These are phyloP conservation scores for Caenorhabditis auriculariae DNA, from an alignment of 2,888 invertebrate genomes.

Conservation along the genomic window DNA sequence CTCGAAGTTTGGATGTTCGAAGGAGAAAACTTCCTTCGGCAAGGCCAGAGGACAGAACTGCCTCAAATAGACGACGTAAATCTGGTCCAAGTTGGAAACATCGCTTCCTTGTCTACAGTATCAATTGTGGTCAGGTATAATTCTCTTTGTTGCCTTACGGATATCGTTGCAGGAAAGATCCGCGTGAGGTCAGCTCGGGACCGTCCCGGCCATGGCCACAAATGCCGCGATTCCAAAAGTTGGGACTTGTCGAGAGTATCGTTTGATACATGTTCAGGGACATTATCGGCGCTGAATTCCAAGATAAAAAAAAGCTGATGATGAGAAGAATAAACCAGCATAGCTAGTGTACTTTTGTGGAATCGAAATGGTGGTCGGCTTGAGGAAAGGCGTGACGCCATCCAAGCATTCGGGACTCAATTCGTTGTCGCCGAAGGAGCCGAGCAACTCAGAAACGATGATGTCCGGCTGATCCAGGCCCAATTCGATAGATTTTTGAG, in stretches of 20 bases:
- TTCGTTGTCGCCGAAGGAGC: conserved; percentile 98
- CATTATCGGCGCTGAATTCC: conserved; percentile 78
- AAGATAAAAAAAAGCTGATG: neutral
- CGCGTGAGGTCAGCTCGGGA: conserved; percentile 23
- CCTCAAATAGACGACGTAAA: conserved; percentile 89
- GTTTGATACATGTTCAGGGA: conserved; percentile 74
- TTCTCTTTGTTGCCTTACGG: conserved; percentile 28
- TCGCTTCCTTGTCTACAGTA: conserved; percentile 8
- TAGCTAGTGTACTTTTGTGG: conserved; percentile 54
- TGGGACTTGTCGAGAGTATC: conserved; percentile 16
- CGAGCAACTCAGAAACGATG: conserved; percentile 84
- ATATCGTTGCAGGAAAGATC: conserved; percentile 23
- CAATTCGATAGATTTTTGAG: conserved; percentile 70
- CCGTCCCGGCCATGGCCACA: conserved; percentile 29
- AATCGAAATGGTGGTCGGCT: conserved; percentile 61
- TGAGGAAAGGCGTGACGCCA: conserved; percentile 66
- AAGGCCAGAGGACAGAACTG: conserved; percentile 73
- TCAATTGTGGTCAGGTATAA: neutral
- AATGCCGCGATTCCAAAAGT: conserved; percentile 22
- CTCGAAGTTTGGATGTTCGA: conserved; percentile 82
- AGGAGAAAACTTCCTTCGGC: conserved; percentile 74
- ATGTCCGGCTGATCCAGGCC: conserved; percentile 72
- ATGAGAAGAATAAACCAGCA: conserved; percentile 15
- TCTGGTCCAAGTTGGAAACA: conserved; percentile 71
- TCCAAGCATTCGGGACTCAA: conserved; percentile 81